phyloP scores from a whole-genome alignment of 2,888 invertebrate genomes.

The Archips xylosteana region DNA sequence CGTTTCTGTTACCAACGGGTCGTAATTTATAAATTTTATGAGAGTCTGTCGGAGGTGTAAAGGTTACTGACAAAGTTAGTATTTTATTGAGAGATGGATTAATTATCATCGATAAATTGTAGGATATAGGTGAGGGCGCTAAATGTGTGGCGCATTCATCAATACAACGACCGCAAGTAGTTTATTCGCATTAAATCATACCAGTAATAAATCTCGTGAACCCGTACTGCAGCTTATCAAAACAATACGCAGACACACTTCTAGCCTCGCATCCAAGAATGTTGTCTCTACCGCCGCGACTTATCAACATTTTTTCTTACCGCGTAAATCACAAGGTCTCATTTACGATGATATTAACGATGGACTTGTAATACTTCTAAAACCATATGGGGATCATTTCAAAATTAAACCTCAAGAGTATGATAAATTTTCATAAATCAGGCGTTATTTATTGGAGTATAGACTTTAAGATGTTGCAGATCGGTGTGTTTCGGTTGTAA shows the following conservation, averaged over 20 bases:
- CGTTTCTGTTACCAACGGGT: constrained; percentile 25
- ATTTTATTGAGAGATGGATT: constrained; percentile 46
- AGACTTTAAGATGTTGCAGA: constrained; percentile 81
- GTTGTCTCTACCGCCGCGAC: constrained; percentile 60
- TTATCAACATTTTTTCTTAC: constrained; percentile 61
- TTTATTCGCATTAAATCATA: constrained; percentile 86
- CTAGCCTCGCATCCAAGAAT: constrained; percentile 68
- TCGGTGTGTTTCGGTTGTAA: constrained; percentile 77
- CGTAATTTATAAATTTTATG: constrained; percentile 27
- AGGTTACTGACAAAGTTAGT: constrained; percentile 39
- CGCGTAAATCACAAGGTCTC: constrained; percentile 61
- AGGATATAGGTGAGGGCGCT: constrained; percentile 65
- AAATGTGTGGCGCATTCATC: constrained; percentile 80
- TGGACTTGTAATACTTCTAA: constrained; percentile 58
- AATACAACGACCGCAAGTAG: constrained; percentile 78
- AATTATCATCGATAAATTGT: constrained; percentile 49
- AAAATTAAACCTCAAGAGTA: constrained; percentile 84
- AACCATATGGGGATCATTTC: constrained; percentile 70
- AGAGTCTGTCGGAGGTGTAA: not conserved
- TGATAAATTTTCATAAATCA: constrained; percentile 85
- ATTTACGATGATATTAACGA: constrained; percentile 60
- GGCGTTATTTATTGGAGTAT: constrained; percentile 82
- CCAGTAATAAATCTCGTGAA: constrained; percentile 83
- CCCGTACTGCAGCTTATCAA: constrained; percentile 85
- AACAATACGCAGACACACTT: constrained; percentile 86